Evolutionary conservation across 2,797 vertebrate genomes (phyloP), one percentile per base, ranked within the genome.

Genomic region (Chaunax sp.): DNA sequence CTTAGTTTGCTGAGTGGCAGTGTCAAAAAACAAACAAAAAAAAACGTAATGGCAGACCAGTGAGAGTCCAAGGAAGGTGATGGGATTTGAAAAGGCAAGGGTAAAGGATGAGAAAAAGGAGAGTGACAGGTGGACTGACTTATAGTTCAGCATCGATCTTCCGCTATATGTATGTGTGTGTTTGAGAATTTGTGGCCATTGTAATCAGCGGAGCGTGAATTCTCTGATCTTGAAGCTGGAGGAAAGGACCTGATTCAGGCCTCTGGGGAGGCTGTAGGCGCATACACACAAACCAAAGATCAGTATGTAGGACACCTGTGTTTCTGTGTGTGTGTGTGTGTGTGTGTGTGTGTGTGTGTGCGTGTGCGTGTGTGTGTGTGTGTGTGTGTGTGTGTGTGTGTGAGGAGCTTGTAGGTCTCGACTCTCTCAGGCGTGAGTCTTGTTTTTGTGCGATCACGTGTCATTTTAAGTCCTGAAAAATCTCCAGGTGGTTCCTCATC

Each of bases 231-330:
- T 56, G 22, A 63, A 71, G 76, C 55, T 38, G 35, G 66, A 61
- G 61, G 51, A 70, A 75, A 77, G 65, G 64, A 80, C 73, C 80
- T 77, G 75, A 78, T 77, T 89, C 78, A 47, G 82, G 64, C 63
- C 82, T 86, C 64, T 26, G 58, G 77, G 75, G 80, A 19, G 58
- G 25, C 72, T 45, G 72, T 28, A 38, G 61, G 25, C 37, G 61
- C 23, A 53, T 38, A 69, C 67, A 53, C 64, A 59, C 30, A 47
- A 23, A 33, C 57, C 1, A 19, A 74, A 49, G 65, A 64, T 75
- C 57, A 69, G 69, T 75, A 70, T 78, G 70, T 69, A 63, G 68
- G 77, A 69, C 72, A 70, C 57, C 57, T 55, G 54, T 69, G 26
- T 43, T 19, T 43, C 43, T 65, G 46, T 49, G 23, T 69, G 26